Base-by-base conservation (phyloP, 1,140 invertebrate genomes). In the Stenopsyche tienmushanensis region DNA sequence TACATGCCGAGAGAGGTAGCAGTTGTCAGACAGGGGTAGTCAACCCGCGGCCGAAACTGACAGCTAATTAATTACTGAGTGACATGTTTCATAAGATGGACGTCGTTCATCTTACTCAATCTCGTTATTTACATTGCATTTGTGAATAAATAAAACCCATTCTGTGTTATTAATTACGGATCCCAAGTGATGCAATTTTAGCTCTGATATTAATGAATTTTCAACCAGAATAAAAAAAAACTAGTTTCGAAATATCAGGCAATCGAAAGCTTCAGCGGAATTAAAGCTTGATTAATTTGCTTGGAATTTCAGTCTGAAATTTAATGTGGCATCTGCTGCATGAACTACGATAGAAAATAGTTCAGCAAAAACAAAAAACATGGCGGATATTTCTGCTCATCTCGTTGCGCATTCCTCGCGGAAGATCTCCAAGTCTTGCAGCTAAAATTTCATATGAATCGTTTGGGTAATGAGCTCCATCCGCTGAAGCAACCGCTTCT, bases 121-220 rank as follows among this genome's bases (percentile, higher is more conserved):
- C 49, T 53, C 17, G 54, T 55, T 62, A 62, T 62, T 62, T 62
- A 62, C 53, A 49, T 34, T 62, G 42, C 59, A 50, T 62, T 34
- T 34, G 29, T 13, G 5, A 34, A 34, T 34, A 34, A 34, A 13
- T 34, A 34, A 34, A 34, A 34, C 29, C 29, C 29, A 7, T 34
- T 34, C 29, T 5, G 5, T 13, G 29, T 34, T 7, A 34, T 34
- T 34, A 13, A 34, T 34, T 34, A 34, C n/a, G n/a, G n/a, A n/a
- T n/a, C n/a, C n/a, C n/a, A n/a, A n/a, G n/a, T n/a, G n/a, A n/a
- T n/a, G n/a, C n/a, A n/a, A n/a, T n/a, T n/a, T n/a, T n/a, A n/a
- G n/a, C n/a, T n/a, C n/a, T n/a, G n/a, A n/a, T n/a, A n/a, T n/a
- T n/a, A n/a, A n/a, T n/a, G n/a, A n/a, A n/a, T n/a, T n/a, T n/a